Evolutionary conservation across 2,888 invertebrate genomes (phyloP), one percentile per base, ranked within the genome.

Genomic region (Eupithecia subfuscata): DNA sequence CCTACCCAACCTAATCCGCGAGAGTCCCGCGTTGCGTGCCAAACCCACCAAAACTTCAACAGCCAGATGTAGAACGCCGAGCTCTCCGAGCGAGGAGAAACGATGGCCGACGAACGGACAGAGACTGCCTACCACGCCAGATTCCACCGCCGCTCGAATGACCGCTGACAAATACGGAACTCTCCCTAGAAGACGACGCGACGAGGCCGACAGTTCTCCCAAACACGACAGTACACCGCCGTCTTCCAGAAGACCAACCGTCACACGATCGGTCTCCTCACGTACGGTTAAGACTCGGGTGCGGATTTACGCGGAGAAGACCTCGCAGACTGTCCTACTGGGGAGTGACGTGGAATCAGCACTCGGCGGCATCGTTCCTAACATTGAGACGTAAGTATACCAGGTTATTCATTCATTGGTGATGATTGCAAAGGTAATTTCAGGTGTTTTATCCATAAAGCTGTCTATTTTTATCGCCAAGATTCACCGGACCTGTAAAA

Each of bases 271-370:
- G 0, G 84, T 86, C 40, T 94, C 94, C 0, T 91, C 94, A 11
- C 89, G 94, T 18, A 88, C 92, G 2, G 89, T 90, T 22, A 93
- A 92, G 82, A 88, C 91, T 9, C 89, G 94, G 43, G 93, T 97
- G 0, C 95, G 96, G 84, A 98, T 98, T 81, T 98, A 97, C 88
- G 97, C 98, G 82, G 98, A 98, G 90, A 97, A 96, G 52, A 95
- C 96, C 69, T 95, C 96, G 18, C 98, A 98, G 89, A 98, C 98
- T 0, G 97, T 97, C 37, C 90, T 98, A 71, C 96, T 97, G 0
- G 96, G 96, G 73, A 90, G 92, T 4, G 98, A 98, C 85, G 95
- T 98, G 37, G 97, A 97, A 80, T 96, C 96, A 25, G 97, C 96
- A 8, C 92, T 98, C 71, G 95, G 96, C 0, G 97, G 97, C 1